Evolutionary conservation across 2,113 vertebrate species (phyloP).

Genomic region (Thinocorus orbignyianus): DNA sequence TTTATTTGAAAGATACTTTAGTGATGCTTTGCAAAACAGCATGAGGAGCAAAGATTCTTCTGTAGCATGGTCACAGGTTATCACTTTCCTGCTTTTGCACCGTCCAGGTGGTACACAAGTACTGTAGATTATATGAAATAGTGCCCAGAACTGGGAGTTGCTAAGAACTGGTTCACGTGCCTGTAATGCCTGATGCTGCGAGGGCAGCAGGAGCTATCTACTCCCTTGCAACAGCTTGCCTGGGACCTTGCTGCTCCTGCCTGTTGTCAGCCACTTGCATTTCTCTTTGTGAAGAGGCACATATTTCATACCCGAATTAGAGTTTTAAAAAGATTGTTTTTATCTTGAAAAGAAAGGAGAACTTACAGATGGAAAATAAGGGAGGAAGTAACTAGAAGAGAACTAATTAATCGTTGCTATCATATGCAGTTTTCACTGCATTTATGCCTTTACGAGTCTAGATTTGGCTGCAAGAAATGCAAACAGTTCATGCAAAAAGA

Average conservation of each 20-base stretch:
- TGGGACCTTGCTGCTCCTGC: not conserved
- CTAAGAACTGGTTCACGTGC: not conserved
- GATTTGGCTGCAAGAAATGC: not conserved
- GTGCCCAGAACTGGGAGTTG: not conserved
- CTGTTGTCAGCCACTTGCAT: rapidly evolving
- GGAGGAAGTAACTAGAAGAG: not conserved
- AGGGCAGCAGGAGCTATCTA: not conserved
- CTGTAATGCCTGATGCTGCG: not conserved
- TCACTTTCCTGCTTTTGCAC: not conserved
- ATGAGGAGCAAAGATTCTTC: not conserved
- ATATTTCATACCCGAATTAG: rapidly evolving
- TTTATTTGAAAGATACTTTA: not conserved
- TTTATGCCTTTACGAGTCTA: not conserved
- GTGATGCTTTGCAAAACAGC: not conserved
- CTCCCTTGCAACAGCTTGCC: not conserved
- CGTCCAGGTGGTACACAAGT: too few species aligned
- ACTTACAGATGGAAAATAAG: not conserved
- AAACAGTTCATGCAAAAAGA: not conserved
- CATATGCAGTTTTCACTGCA: not conserved
- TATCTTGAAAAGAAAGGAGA: not conserved
- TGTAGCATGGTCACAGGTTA: not conserved
- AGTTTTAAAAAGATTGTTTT: not conserved
- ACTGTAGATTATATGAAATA: rapidly evolving
- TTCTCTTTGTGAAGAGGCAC: not conserved
- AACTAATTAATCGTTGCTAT: not conserved